Percentiles rank a stretch among this genome's conserved stretches.
Conservation (phyloP, 2,797 vertebrate species). For the Epinephelus coioides region DNA sequence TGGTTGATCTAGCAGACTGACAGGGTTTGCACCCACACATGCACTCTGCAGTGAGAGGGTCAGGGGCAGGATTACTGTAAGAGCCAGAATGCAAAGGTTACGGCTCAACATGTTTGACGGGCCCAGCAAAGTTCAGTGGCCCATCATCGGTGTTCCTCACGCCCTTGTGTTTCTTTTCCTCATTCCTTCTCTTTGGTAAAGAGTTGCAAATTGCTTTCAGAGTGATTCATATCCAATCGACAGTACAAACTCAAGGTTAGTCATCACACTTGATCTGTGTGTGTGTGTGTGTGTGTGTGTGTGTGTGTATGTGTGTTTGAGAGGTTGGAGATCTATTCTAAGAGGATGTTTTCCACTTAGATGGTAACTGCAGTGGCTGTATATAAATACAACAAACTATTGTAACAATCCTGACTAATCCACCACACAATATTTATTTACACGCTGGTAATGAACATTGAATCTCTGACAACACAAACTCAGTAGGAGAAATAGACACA, state of each 20-base stretch:
- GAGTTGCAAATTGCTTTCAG: slow-evolving; percentile 34
- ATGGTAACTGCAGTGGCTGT: neutral
- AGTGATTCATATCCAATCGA: slow-evolving; percentile 51
- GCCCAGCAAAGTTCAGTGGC: slow-evolving; percentile 10
- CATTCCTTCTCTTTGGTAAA: slow-evolving; percentile 7
- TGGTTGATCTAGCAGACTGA: slow-evolving; percentile 20
- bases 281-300: slow-evolving; percentile 20
- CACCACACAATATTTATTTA: slow-evolving; percentile 55
- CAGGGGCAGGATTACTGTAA: slow-evolving; percentile 24
- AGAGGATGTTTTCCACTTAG: slow-evolving; percentile 19
- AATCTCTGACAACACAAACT: slow-evolving; percentile 66
- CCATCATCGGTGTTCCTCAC: slow-evolving; percentile 24
- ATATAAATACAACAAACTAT: slow-evolving; percentile 12
- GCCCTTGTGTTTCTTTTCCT: slow-evolving; percentile 16
- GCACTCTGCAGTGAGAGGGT: slow-evolving; percentile 12
- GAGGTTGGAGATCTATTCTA: slow-evolving; percentile 21
- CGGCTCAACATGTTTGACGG: slow-evolving; percentile 14
- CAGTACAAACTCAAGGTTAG: slow-evolving; percentile 49
- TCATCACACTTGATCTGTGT: slow-evolving; percentile 39
- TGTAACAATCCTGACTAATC: slow-evolving; percentile 39
- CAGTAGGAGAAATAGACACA: slow-evolving; percentile 49
- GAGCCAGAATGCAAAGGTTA: slow-evolving; percentile 26
- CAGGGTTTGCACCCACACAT: slow-evolving; percentile 44
- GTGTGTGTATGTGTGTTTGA: slow-evolving; percentile 4
- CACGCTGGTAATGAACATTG: slow-evolving; percentile 53